Evolutionary conservation across 2,113 vertebrate genomes (phyloP).

Genomic region (Brevimyrus niger): DNA sequence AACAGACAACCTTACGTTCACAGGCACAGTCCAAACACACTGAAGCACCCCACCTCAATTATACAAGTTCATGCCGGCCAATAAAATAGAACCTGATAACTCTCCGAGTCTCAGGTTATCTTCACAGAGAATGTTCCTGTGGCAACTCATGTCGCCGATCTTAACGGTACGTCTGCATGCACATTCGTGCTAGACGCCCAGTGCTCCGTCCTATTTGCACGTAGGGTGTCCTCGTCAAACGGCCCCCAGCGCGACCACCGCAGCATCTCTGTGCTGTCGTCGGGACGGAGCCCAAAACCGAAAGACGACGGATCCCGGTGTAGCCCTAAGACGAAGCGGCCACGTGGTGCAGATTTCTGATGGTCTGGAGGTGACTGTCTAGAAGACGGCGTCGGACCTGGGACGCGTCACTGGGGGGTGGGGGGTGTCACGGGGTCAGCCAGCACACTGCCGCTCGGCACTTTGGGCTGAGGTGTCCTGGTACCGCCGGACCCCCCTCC

Average conservation of each 20-base stretch:
- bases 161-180: background rate
- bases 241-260: background rate
- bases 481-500: background rate
- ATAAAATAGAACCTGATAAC: background rate
- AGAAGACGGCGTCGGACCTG: background rate
- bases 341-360: background rate
- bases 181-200: background rate
- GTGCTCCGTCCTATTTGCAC: background rate
- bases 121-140: background rate
- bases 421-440: background rate
- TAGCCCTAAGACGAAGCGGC: background rate
- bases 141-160: background rate
- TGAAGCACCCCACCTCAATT: background rate
- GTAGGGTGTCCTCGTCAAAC: background rate
- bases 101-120: background rate
- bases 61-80: background rate
- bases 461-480: background rate
- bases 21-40: background rate
- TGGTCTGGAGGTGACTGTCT: background rate
- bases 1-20: background rate
- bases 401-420: background rate
- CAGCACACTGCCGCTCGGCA: conserved; percentile 2
- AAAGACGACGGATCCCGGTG: background rate
- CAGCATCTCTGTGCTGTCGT: background rate
- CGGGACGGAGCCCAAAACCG: too few relatives aligned